These are phyloP conservation scores for Bactericera cockerelli DNA, from an alignment of 1,140 invertebrate genomes.

Conservation along the genomic window DNA sequence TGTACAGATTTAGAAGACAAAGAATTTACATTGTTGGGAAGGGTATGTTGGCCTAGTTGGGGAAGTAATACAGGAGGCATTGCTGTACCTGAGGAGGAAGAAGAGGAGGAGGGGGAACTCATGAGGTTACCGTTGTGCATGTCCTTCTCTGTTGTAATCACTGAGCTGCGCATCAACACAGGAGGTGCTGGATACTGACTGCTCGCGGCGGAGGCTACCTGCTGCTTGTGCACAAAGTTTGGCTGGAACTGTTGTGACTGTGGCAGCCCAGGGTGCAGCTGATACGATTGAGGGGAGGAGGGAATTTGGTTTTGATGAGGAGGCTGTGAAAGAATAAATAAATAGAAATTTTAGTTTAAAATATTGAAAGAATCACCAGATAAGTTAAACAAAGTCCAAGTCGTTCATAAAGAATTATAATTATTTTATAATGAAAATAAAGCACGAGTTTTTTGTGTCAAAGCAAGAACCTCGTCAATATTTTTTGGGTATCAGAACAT, in stretches of 20 bases:
- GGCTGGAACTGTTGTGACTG: constrained; percentile 8
- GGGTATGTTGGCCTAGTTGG: not conserved
- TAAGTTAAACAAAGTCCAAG: too few relatives aligned
- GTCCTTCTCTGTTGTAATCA: constrained; percentile 15
- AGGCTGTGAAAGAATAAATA: too few relatives aligned
- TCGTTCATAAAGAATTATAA: too few relatives aligned
- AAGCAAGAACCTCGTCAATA: too few relatives aligned
- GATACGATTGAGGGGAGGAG: constrained; percentile 15
- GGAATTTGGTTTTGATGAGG: constrained; percentile 19
- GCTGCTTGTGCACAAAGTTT: not conserved
- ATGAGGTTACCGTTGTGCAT: constrained; percentile 11
- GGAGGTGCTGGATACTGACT: not conserved
- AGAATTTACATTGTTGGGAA: not conserved
- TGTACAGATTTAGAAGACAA: not conserved
- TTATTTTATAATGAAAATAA: too few relatives aligned
- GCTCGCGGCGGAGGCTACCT: not conserved
- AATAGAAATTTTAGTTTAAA: not conserved
- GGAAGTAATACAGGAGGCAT: not conserved
- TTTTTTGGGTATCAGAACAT: too few relatives aligned
- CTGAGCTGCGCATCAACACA: constrained; percentile 13
- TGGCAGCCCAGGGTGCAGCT: constrained; percentile 15
- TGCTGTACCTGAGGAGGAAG: constrained; percentile 8
- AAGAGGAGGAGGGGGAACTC: constrained; percentile 2
- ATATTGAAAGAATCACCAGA: not conserved
- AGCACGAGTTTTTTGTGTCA: too few relatives aligned